Evolutionary conservation across 2,113 vertebrate species (phyloP), one percentile per base, ranked within the genome.

Genomic region (Stigmatopora argus): DNA sequence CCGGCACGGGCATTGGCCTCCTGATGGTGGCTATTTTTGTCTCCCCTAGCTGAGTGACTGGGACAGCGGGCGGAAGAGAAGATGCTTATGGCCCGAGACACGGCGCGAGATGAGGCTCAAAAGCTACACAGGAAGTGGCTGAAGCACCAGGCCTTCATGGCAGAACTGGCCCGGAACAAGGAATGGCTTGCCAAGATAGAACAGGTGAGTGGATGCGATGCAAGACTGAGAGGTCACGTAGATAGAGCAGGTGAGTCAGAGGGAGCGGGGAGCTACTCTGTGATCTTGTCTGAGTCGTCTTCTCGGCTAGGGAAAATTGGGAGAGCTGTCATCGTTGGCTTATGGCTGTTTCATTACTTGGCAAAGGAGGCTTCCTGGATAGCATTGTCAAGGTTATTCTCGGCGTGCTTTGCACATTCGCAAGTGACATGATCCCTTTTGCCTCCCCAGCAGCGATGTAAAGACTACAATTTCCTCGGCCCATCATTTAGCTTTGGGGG

Each of bases 61-160:
- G 93, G 87, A 88, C 84, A 89, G 87, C 82, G 70, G 83, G 86
- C 83, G 83, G 83, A 89, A 72, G 92, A 93, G 88, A 97, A 95
- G 91, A 96, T 96, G 95, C 91, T 96, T 73, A 95, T 94, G 46
- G 94, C 94, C 72, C 93, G 94, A 78, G 94, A 96, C 66, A 92
- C 93, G 81, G 95, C 94, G 61, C 93, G 94, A n/a, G 94, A 96
- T 0, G 95, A 95, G 87, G 95, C 95, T 79, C 92, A 94, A 74
- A 95, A 95, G 89, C 91, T 97, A 71, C 95, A 97, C 89, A 94
- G 93, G 86, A 96, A 97, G 85, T 96, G 94, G 94, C 94, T 95
- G 84, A 93, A 94, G 89, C 94, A 96, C 91, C 94, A 95, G 93
- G 93, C 94, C 46, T 95, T 95, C 83, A 94, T 94, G 93, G 93